Conservation (phyloP, 2,888 invertebrate genomes). For the Erannis defoliaria region DNA sequence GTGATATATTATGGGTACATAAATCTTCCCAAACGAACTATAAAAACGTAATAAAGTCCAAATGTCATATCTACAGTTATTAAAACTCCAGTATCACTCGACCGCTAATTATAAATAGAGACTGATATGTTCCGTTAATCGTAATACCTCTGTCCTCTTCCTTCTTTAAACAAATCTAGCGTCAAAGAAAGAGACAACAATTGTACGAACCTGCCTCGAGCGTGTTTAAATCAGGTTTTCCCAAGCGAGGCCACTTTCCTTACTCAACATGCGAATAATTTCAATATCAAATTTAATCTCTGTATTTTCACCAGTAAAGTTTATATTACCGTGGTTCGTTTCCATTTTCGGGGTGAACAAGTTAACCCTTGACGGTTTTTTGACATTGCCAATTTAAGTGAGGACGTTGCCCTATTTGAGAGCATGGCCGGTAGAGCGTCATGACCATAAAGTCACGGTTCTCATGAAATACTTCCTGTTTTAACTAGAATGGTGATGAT, state of each 20-base stretch:
- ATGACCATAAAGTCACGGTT: not conserved
- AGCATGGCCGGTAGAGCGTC: conserved; percentile 15
- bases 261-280: conserved; percentile 55
- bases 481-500: conserved; percentile 18
- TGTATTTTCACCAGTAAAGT: conserved; percentile 40
- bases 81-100: conserved; percentile 64
- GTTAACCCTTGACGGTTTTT: conserved; percentile 47
- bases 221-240: conserved; percentile 67
- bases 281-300: conserved; percentile 42
- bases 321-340: conserved; percentile 26
- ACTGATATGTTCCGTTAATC: conserved; percentile 75
- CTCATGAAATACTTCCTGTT: conserved; percentile 36
- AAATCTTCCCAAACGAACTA: conserved; percentile 22
- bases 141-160: conserved; percentile 50
- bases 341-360: conserved; percentile 39
- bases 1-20: conserved; percentile 8
- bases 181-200: conserved; percentile 53
- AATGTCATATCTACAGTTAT: conserved; percentile 40
- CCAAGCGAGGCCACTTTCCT: conserved; percentile 67
- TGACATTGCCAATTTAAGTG: conserved; percentile 53
- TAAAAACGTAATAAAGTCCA: conserved; percentile 27
- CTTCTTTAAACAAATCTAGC: conserved; percentile 36
- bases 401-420: conserved; percentile 43
- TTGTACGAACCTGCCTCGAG: conserved; percentile 61
- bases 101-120: conserved; percentile 75